Evolutionary conservation across 2,797 vertebrate genomes (phyloP).

Genomic region (Pygocentrus nattereri): DNA sequence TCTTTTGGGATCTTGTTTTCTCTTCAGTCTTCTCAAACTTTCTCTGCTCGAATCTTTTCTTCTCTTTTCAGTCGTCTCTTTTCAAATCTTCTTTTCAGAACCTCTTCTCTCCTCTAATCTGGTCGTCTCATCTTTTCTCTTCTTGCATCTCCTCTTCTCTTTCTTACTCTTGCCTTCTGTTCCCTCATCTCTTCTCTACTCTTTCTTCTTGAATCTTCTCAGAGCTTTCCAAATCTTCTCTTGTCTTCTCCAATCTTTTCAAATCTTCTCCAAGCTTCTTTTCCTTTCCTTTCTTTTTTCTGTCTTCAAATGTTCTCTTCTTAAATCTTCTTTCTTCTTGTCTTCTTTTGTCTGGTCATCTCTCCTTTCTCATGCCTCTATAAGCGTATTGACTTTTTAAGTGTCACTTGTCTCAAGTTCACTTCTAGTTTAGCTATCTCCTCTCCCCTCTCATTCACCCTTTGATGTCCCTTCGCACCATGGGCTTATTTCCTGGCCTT

Average conservation of each 20-base stretch:
- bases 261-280: no score
- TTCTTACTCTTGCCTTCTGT: not conserved
- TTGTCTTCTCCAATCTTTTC: no score
- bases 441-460: conserved; percentile 22
- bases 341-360: no score
- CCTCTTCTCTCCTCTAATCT: not conserved
- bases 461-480: not conserved
- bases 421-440: conserved; percentile 19
- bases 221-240: not conserved
- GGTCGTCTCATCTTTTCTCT: not conserved
- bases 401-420: conserved; percentile 26
- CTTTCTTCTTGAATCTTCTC: no score
- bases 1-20: no score
- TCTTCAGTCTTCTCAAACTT: not conserved
- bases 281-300: no score
- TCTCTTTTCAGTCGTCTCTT: no score
- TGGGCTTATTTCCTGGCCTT: conserved; percentile 44
- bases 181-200: not conserved
- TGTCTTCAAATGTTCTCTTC: no score
- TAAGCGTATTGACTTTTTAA: conserved; percentile 22
- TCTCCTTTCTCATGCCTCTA: not conserved
- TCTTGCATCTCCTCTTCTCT: no score
- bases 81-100: no score
- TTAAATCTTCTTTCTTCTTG: not conserved
- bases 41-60: not conserved